Base-by-base conservation (phyloP, 2,113 vertebrate genomes). In the Gila orcuttii region DNA sequence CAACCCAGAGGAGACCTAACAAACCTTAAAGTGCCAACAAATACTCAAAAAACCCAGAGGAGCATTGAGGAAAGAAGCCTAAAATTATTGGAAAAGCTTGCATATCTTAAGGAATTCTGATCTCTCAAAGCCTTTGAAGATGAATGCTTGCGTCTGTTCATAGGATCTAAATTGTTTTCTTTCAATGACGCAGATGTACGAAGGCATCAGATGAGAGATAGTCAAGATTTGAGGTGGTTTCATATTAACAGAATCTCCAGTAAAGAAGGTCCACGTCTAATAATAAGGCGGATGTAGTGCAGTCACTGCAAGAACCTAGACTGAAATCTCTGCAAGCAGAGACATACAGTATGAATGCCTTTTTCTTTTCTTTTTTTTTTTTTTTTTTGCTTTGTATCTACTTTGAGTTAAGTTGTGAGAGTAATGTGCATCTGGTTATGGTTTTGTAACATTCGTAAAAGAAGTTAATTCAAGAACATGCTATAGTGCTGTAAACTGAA, bases 281-380 rank as follows among this genome's bases (percentile, higher is more conserved):
- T 21, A 52, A 31, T 33, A 55, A 33, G 75, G 75, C 6, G 50
- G 50, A 33, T 75, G 19, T 21, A 11, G 19, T 57, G 17, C 17
- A 55, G 47, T 52, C 47, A 55, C 47, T 55, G 50, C 19, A 78
- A 59, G 19, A 78, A 78, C 10, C 21, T 42, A n/a, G 57, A 79
- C 23, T 28, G 36, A 69, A 69, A 47, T 31, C 64, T 82, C 60
- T 82, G 64, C 64, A 55, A 69, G 64, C 47, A 69, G 64, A 82
- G 62, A 55, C 5, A 36, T n/a, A 23, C 17, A 50, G 10, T 45
- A 12, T 82, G 5, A 11, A 36, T 50, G 13, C 1, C 12, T 52
- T 57, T 36, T 21, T 42, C n/a, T 42, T 8, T 39, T 6, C 1
- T 33, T 36, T 36, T 36, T 21, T 42, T 19, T 55, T 9, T 47